Base-by-base conservation (phyloP, 2,888 invertebrate species). In the Mythimna ferrago region DNA sequence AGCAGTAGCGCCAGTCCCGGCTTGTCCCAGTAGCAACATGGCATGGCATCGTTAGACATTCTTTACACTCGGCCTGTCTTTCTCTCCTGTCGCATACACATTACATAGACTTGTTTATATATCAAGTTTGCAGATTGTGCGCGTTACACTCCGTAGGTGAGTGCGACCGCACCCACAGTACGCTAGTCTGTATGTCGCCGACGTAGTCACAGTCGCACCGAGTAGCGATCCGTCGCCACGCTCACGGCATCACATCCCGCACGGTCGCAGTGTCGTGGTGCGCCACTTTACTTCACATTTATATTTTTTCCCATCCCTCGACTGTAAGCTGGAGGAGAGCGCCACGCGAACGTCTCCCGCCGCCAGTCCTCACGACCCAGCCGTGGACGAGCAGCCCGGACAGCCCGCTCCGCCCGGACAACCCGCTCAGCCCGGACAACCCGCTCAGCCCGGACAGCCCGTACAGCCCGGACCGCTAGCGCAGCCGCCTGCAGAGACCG, bases 11-110 rank as follows among this genome's bases (percentile, higher is more conserved):
- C 89, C 90, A 89, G 86, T 83, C 92, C 92, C 88, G 87, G 93
- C 93, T 93, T 84, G 88, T 91, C 93, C 90, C 89, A 87, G 91
- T 94, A 94, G 94, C 86, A 70, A 90, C 88, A 89, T 86, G 91
- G 95, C 95, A 95, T 94, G 95, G 94, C 94, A 92, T 94, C 89
- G 88, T 91, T 92, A 92, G 92, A 88, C 86, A 89, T 91, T 92
- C 85, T 91, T 90, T 90, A 87, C 90, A 83, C 88, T 89, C 84
- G 85, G 92, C 94, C 94, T 92, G 85, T 92, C 91, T 91, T 87
- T 83, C 84, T 89, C 88, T 89, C 78, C 89, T 87, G 83, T 89
- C 82, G 87, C 88, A 81, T 79, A 83, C 80, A 72, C 73, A 70
- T 70, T 61, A 70, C 81, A 83, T 78, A 85, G 72, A 71, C 60